A percentile compares a stretch with the other conserved stretches of the same genome.
Evolutionary conservation across 2,797 vertebrate species (phyloP).

Genomic region (Dendrocincla fuliginosa): DNA sequence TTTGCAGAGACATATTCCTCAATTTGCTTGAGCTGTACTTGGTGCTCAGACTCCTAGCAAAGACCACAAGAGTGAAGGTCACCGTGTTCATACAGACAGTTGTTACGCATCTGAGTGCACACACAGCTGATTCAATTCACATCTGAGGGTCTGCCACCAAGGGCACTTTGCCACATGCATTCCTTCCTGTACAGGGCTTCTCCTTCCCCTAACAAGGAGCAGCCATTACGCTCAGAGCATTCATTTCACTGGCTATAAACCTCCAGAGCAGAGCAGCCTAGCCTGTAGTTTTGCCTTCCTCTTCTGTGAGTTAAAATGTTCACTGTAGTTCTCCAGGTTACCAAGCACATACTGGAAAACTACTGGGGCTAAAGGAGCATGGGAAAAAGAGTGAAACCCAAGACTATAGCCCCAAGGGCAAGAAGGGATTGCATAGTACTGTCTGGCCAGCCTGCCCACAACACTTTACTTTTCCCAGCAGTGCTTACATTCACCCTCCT

Average conservation of each 20-base stretch:
- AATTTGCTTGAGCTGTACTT: conserved; percentile 16
- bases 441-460: not conserved
- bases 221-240: not conserved
- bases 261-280: not conserved
- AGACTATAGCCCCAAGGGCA: not conserved
- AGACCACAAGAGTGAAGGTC: conserved; percentile 28
- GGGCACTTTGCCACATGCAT: not conserved
- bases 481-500: not conserved
- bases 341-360: not conserved
- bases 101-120: not conserved
- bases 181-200: not conserved
- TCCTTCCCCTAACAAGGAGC: not conserved
- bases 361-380: not conserved
- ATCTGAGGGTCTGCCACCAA: not conserved
- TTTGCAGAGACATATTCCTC: conserved; percentile 49
- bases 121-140: not conserved
- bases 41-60: not conserved
- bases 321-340: not conserved
- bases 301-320: not conserved
- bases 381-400: conserved; percentile 3
- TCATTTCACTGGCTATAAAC: not conserved
- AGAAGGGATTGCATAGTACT: not conserved
- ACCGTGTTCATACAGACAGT: not conserved
- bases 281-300: not conserved
- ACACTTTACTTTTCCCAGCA: not conserved